Evolutionary conservation across 1,140 invertebrate species (phyloP).

Genomic region (Papilio polyxenes): DNA sequence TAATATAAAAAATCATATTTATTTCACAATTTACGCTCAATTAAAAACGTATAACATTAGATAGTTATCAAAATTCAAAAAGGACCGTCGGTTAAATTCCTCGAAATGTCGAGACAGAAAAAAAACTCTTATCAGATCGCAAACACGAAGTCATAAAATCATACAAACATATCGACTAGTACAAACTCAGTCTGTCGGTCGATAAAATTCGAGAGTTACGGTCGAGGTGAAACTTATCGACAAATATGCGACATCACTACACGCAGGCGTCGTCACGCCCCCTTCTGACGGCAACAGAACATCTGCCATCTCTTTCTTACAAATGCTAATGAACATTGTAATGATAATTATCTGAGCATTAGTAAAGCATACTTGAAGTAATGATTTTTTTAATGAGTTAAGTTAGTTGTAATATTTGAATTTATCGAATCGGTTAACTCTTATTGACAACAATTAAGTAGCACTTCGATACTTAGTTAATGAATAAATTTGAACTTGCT

Average conservation of each 20-base stretch:
- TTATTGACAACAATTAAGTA: too few relatives aligned
- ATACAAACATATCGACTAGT: slow-evolving; percentile 17
- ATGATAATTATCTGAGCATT: not conserved
- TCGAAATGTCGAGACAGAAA: not conserved
- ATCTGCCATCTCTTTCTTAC: slow-evolving; percentile 55
- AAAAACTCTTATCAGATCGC: slow-evolving; percentile 22
- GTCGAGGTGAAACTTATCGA: slow-evolving; percentile 55
- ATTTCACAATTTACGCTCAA: slow-evolving; percentile 7
- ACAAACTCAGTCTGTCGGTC: slow-evolving; percentile 40
- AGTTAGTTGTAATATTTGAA: too few relatives aligned
- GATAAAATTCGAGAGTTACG: slow-evolving; percentile 54
- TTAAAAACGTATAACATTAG: slow-evolving; percentile 4
- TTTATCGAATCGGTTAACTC: too few relatives aligned
- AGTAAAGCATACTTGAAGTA: not conserved
- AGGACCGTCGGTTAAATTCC: not conserved
- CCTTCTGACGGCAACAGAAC: slow-evolving; percentile 51
- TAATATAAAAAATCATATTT: not conserved
- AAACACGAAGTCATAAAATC: not conserved
- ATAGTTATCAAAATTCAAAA: not conserved
- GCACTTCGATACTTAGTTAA: too few relatives aligned
- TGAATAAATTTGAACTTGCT: too few relatives aligned
- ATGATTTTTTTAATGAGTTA: too few relatives aligned
- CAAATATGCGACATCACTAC: slow-evolving; percentile 62
- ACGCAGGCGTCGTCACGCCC: slow-evolving; percentile 56
- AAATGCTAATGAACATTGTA: not conserved